Evolutionary conservation across 2,888 invertebrate species (phyloP), one percentile per base, ranked within the genome.

Genomic region (Chaetogeoica ovagalla): DNA sequence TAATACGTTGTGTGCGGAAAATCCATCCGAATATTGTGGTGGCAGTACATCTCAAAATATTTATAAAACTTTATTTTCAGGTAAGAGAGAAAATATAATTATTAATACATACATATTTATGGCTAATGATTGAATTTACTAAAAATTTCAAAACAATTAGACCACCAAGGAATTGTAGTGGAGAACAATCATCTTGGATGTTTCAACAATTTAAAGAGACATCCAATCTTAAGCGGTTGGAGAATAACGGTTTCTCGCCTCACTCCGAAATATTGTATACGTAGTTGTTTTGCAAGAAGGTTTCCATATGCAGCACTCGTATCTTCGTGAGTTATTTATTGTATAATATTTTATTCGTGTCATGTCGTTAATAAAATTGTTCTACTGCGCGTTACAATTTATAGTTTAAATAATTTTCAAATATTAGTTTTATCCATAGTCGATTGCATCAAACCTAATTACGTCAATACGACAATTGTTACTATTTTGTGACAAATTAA

Each of bases 21-120:
- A 71, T n/a, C 79, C 79, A 17, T 63, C 79, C 57, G 79, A 79
- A 52, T 39, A 65, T 43, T 81, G 81, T 62, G 81, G 81, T 39
- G 81, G 81, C 9, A 74, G 73, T 65, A 30, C 5, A 17, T 55
- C 62, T 55, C 21, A 9, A 19, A 81, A 57, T 30, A 17, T 81
- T 39, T 81, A 81, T 4, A 68, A 60, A 23, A 74, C 81, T 17
- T 66, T 73, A 66, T 79, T 63, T 43, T 60, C 69, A 43, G 71
- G 79, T 79, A n/a, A n/a, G 63, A 43, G 15, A 15, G 4, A 59
- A 48, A 48, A 48, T 48, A 1, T 48, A 15, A 48, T 13, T 48
- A 13, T 30, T 59, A 43, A 4, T 59, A 59, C 65, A 4, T 59
- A 59, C 65, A 73, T 30, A 52, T 9, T 17, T 65, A 11, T 1